Base-by-base conservation (phyloP, 2,888 invertebrate species). In the Macrophya annulata region DNA sequence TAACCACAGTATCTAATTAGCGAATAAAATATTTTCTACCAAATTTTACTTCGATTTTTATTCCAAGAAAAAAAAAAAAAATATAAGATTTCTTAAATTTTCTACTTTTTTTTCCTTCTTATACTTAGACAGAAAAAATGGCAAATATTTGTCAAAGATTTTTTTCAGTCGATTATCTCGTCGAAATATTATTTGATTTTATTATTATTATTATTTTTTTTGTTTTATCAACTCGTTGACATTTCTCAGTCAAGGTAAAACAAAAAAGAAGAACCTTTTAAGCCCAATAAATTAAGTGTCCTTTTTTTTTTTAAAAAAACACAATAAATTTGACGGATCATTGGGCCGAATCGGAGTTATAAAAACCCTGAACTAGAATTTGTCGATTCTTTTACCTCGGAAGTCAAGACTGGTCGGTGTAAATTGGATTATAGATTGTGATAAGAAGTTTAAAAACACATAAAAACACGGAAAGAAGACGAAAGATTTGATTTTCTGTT, bases 291-390 rank as follows among this genome's bases (percentile, higher is more conserved):
- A 12, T 62, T 4, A 62, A 25, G 62, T 68, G 10, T 37, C 68
- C 31, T 37, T 68, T 68, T 62, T 62, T n/a, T n/a, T n/a, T n/a
- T n/a, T n/a, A n/a, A n/a, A n/a, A 25, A 25, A 25, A 62, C 25
- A 8, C 62, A 68, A 68, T 37, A 37, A 77, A 55, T 17, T 55
- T 15, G n/a, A 55, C 12, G 25, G 17, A 77, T 77, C 51, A 25
- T 8, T 55, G 37, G 51, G 31, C 55, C 51, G 37, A 55, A 77
- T 77, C 77, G 37, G 10, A 51, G 51, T 15, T 8, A 55, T 6
- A 55, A 77, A 15, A 55, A 77, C 6, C 25, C 12, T 77, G 77
- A 77, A 77, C 55, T 77, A 55, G 51, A 77, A 77, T 77, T 55
- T 15, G 5, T 21, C 0, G 9, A 59, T 59, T 59, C n/a, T 59